phyloP scores from a whole-genome alignment of 2,888 invertebrate genomes.

The Chalcis sispes region DNA sequence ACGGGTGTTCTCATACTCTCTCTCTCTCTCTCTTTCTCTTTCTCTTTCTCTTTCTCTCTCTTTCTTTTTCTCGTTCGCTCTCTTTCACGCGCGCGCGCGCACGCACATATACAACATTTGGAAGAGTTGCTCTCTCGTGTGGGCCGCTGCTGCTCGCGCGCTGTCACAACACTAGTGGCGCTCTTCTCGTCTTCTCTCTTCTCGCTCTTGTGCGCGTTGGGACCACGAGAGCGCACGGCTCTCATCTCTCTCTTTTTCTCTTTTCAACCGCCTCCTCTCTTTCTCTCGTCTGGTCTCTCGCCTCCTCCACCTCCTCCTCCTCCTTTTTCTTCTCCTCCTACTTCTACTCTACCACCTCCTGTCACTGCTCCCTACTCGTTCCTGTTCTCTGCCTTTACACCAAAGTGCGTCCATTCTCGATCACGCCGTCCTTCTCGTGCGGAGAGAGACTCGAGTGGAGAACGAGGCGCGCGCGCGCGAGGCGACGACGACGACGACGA shows the following conservation, averaged over 20 bases:
- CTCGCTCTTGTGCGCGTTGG: neutral
- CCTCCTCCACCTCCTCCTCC: constrained; percentile 29
- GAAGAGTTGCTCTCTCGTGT: constrained; percentile 2
- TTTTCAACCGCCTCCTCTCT: constrained; percentile 21
- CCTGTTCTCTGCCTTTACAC: too few species aligned
- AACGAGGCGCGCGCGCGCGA: constrained; percentile 3
- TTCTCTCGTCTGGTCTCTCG: constrained; percentile 36
- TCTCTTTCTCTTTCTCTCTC: neutral
- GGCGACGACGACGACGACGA: constrained; percentile 13
- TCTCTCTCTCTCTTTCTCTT: neutral
- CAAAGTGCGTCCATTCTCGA: too few species aligned
- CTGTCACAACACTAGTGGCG: constrained; percentile 72
- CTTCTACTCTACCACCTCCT: constrained; percentile 36
- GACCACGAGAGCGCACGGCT: neutral
- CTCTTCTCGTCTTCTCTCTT: constrained; percentile 46
- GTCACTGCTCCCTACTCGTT: too few species aligned
- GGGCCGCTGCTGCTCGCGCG: constrained; percentile 63
- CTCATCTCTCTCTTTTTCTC: constrained; percentile 3
- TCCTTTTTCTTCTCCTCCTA: neutral
- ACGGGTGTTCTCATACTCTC: neutral
- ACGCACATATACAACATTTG: neutral
- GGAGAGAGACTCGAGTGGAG: constrained; percentile 10
- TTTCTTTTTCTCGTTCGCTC: neutral
- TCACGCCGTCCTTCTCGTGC: too few species aligned
- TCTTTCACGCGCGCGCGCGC: neutral